Evolutionary conservation across 1,140 invertebrate species (phyloP), one percentile per base, ranked within the genome.

Genomic region (Camponotus floridanus): DNA sequence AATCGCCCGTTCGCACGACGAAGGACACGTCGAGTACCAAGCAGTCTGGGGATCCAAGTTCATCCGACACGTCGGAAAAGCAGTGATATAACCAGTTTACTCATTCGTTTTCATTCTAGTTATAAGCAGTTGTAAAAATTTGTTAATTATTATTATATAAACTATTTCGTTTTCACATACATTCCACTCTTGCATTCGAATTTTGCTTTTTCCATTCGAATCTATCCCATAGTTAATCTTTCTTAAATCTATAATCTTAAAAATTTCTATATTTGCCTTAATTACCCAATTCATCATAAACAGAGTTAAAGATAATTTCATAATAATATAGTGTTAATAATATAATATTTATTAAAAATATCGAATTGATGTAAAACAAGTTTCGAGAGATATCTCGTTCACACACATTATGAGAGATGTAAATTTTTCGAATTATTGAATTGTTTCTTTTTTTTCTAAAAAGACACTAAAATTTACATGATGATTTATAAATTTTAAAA

Each of bases 1-100:
- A 80, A 42, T 90, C 92, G 15, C 90, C 88, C 13, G 5, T 92
- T 45, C 45, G 57, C 42, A 39, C 36, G 64, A 70, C 48, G 64
- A 81, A 70, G 8, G 18, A 51, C 1, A 15, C 21, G 3, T 57
- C 33, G 21, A 61, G 1, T 5, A 18, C 6, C 15, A 57, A 33
- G n/a, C n/a, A 71, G 42, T 2, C 15, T 6, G 3, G 5, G 3
- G 13, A 73, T 13, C 33, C 45, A 51, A 31, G 11, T 39, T 15
- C 18, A 1, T 42, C 33, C 3, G 13, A 8, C 1, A n/a, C 13
- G 13, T 9, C 8, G 15, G 18, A 45, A 21, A 73, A 83, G 0
- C 36, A 61, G 42, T 65, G 21, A 79, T 57, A 15, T 51, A 45
- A 21, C 59, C 36, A 39, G 0, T 0, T 61, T 59, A 3, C 51